A percentile compares a stretch with the other conserved stretches of the same genome.
Evolutionary conservation across 2,888 invertebrate species (phyloP).

Genomic region (Gortyna flavago): DNA sequence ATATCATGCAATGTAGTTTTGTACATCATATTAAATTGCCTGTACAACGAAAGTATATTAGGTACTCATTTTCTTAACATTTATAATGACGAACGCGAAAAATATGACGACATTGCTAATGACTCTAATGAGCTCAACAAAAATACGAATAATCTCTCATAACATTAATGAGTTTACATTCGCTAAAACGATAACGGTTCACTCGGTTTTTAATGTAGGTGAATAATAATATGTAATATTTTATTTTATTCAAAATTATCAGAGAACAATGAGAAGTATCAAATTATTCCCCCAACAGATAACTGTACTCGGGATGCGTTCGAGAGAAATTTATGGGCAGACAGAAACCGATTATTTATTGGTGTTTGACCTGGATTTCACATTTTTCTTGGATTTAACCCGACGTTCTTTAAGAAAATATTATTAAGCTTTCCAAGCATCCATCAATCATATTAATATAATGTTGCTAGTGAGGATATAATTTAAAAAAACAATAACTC

Average conservation of each 20-base stretch:
- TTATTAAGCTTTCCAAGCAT: not conserved
- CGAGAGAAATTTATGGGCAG: not conserved
- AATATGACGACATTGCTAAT: conserved; percentile 21
- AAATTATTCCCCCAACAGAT: not conserved
- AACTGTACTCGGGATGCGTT: not conserved
- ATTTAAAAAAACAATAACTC: not conserved
- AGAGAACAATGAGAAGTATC: conserved; percentile 17
- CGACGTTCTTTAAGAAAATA: not conserved
- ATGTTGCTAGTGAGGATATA: not conserved
- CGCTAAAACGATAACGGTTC: conserved; percentile 15
- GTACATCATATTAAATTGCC: not conserved
- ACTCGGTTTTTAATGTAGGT: not conserved
- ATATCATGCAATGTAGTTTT: not conserved
- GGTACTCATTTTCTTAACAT: conserved; percentile 3
- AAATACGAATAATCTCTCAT: conserved; percentile 22
- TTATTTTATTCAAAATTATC: conserved; percentile 2
- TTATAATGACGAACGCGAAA: conserved; percentile 7
- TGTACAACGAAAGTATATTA: not conserved
- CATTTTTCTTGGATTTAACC: not conserved
- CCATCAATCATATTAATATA: not conserved
- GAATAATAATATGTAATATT: conserved; percentile 11
- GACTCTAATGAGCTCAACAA: conserved; percentile 39
- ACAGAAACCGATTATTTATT: not conserved
- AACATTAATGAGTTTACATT: conserved; percentile 30
- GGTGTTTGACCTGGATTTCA: not conserved